phyloP scores from a whole-genome alignment of 2,797 vertebrate genomes.

The Potorous gilbertii region DNA sequence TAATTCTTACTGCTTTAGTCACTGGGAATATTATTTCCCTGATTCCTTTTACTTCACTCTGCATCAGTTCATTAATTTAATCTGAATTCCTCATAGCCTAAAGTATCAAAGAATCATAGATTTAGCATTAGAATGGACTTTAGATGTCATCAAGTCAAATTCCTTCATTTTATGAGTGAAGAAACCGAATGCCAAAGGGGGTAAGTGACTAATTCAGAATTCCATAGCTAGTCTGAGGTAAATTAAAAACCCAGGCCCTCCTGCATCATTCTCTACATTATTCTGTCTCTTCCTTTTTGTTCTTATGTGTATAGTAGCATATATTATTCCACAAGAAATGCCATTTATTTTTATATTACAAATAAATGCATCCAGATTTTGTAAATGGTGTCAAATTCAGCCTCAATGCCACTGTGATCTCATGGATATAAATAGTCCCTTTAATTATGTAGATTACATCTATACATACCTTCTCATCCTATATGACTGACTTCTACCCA shows the following conservation, averaged over 20 bases:
- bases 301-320: neutral
- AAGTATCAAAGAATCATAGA: neutral
- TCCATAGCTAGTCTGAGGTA: neutral
- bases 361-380: neutral
- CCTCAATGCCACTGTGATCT: neutral
- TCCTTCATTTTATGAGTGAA: neutral
- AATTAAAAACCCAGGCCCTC: neutral
- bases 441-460: neutral
- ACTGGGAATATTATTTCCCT: neutral
- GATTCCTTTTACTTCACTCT: neutral
- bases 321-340: neutral
- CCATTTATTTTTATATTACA: neutral
- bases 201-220: neutral
- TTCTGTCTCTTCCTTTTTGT: neutral
- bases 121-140: neutral
- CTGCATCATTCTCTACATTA: neutral
- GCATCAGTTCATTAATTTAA: neutral
- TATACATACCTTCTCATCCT: neutral
- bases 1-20: neutral
- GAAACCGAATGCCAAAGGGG: neutral
- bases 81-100: neutral
- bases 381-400: neutral
- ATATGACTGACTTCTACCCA: neutral
- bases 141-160: neutral
- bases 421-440: neutral